phyloP scores from a whole-genome alignment of 2,888 invertebrate genomes.

The Antheraea yamamai region DNA sequence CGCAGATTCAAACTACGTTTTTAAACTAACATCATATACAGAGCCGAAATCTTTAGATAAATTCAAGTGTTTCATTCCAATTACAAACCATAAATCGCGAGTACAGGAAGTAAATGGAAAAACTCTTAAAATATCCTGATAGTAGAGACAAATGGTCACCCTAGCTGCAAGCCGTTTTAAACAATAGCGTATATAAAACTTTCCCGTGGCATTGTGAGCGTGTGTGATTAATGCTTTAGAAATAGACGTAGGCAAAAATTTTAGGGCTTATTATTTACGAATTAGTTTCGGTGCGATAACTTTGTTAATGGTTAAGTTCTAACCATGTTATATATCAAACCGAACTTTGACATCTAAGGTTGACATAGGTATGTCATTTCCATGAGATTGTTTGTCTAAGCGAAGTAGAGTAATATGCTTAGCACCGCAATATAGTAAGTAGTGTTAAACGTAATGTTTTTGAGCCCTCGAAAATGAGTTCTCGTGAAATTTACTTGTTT shows the following conservation, averaged over 20 bases:
- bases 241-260: constrained; percentile 1
- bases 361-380: too few relatives aligned
- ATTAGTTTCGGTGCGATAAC: constrained; percentile 4
- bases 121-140: background rate
- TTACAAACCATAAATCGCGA: background rate
- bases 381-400: too few relatives aligned
- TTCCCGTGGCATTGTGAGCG: constrained; percentile 33
- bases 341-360: background rate
- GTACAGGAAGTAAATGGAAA: background rate
- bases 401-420: too few relatives aligned
- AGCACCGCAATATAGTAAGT: too few relatives aligned
- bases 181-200: constrained; percentile 43
- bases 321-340: background rate
- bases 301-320: constrained; percentile 11
- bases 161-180: constrained; percentile 15
- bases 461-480: too few relatives aligned
- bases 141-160: background rate
- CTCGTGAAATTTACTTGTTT: too few relatives aligned
- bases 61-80: background rate
- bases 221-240: constrained; percentile 20
- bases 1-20: background rate
- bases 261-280: background rate
- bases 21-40: background rate
- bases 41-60: background rate
- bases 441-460: too few relatives aligned